These are phyloP conservation scores for Brachionus rubens DNA, from an alignment of 1,140 invertebrate genomes.

Conservation along the genomic window DNA sequence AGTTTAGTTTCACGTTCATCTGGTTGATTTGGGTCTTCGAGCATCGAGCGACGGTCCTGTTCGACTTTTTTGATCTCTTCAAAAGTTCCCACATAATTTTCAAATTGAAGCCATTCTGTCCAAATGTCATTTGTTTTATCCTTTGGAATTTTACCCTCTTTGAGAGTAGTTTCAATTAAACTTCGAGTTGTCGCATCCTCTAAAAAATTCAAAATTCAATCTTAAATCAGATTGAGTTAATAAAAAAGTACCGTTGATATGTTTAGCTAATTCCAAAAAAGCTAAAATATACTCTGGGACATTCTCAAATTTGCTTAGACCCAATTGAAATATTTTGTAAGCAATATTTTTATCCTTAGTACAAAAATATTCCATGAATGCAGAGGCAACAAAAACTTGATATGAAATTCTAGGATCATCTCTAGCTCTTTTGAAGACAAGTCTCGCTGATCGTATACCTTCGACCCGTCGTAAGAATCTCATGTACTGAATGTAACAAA, in stretches of 20 bases:
- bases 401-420: slow-evolving; percentile 81
- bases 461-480: slow-evolving; percentile 93
- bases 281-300: slow-evolving; percentile 89
- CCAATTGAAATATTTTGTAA: slow-evolving; percentile 95
- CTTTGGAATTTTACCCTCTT: background rate
- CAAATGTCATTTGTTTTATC: slow-evolving; percentile 72
- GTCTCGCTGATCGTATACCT: slow-evolving; percentile 90
- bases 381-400: slow-evolving; percentile 92
- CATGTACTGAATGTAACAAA: slow-evolving; percentile 91
- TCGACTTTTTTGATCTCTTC: slow-evolving; percentile 97
- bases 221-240: slow-evolving; percentile 77
- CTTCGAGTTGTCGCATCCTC: slow-evolving; percentile 19
- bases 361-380: slow-evolving; percentile 98
- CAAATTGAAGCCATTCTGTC: slow-evolving; percentile 96
- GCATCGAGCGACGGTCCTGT: slow-evolving; percentile 70
- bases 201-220: background rate
- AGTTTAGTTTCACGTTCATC: slow-evolving; percentile 93
- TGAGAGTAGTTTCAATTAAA: background rate
- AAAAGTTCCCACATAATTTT: slow-evolving; percentile 94
- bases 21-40: slow-evolving; percentile 80
- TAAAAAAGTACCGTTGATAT: slow-evolving; percentile 82
- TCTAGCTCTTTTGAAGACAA: slow-evolving; percentile 88
- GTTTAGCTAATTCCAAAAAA: slow-evolving; percentile 94
- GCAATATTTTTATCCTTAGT: slow-evolving; percentile 98
- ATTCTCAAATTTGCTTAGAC: slow-evolving; percentile 91